Conservation (phyloP, 2,797 vertebrate species). For the Ambastaia sidthimunki region DNA sequence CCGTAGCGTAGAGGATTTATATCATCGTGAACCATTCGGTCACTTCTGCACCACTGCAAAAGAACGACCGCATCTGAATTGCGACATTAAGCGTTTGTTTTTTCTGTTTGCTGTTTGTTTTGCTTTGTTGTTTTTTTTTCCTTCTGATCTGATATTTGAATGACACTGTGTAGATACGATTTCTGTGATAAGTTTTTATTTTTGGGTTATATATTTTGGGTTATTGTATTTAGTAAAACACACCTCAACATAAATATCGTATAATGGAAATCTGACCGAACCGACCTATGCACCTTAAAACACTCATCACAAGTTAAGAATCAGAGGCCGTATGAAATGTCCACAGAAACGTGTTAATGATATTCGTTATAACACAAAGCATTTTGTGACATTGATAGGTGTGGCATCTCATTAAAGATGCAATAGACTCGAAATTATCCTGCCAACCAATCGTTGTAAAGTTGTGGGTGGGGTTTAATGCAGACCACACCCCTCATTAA, state of each 20-base stretch:
- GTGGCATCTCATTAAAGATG: constrained; percentile 68
- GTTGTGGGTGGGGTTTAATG: not conserved
- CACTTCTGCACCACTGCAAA: constrained; percentile 67
- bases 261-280: constrained; percentile 58
- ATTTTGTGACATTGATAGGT: constrained; percentile 68
- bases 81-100: constrained; percentile 57
- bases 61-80: constrained; percentile 58
- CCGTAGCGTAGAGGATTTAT: constrained; percentile 79
- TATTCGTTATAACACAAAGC: constrained; percentile 67
- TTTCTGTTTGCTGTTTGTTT: constrained; percentile 49
- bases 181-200: not conserved
- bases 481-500: not conserved
- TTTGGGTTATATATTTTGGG: constrained; percentile 27
- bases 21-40: constrained; percentile 73
- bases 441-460: constrained; percentile 7
- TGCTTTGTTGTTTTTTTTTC: constrained; percentile 36
- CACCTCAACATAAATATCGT: constrained; percentile 64
- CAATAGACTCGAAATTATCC: not conserved
- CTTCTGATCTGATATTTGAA: constrained; percentile 50
- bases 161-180: constrained; percentile 10
- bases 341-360: constrained; percentile 33
- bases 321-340: constrained; percentile 9
- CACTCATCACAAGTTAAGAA: constrained; percentile 48
- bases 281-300: constrained; percentile 69
- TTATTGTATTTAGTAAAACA: constrained; percentile 37